Conservation (phyloP, 2,113 vertebrate species). For the Trichomycterus rosablanca region DNA sequence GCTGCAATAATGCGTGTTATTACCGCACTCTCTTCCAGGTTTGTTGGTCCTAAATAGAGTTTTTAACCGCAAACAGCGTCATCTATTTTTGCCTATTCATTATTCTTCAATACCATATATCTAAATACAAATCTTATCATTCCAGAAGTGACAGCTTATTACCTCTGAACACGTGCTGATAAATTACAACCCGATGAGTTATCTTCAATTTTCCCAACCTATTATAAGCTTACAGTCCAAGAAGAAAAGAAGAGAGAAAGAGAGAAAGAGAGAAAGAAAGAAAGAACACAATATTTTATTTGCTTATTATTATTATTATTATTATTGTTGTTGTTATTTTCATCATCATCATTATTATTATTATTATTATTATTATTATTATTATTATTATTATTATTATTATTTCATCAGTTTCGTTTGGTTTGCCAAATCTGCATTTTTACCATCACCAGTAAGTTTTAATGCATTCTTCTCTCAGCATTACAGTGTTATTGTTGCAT, state of each 20-base stretch:
- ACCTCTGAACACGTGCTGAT: constrained; percentile 76
- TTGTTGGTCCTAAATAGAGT: constrained; percentile 65
- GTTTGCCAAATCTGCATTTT: not conserved
- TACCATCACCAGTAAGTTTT: too few relatives aligned
- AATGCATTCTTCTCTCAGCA: too few relatives aligned
- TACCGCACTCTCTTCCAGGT: constrained; percentile 61
- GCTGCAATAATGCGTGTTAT: constrained; percentile 67
- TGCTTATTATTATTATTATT: too few relatives aligned
- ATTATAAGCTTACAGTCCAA: constrained; percentile 67
- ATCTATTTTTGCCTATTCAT: constrained; percentile 73
- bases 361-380: not conserved
- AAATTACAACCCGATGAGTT: constrained; percentile 74
- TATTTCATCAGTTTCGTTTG: not conserved
- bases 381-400: not conserved
- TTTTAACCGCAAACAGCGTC: constrained; percentile 71
- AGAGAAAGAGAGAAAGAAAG: constrained; percentile 28
- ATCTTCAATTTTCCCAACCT: constrained; percentile 71
- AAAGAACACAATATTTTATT: constrained; percentile 17
- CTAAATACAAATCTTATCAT: constrained; percentile 75
- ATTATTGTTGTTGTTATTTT: not conserved
- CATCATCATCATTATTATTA: too few relatives aligned
- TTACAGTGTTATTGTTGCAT: not conserved
- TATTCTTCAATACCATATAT: constrained; percentile 72
- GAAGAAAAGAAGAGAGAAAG: constrained; percentile 51
- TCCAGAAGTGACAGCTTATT: constrained; percentile 78